Conservation (phyloP, 2,888 invertebrate species). For the Lasiommata megera region DNA sequence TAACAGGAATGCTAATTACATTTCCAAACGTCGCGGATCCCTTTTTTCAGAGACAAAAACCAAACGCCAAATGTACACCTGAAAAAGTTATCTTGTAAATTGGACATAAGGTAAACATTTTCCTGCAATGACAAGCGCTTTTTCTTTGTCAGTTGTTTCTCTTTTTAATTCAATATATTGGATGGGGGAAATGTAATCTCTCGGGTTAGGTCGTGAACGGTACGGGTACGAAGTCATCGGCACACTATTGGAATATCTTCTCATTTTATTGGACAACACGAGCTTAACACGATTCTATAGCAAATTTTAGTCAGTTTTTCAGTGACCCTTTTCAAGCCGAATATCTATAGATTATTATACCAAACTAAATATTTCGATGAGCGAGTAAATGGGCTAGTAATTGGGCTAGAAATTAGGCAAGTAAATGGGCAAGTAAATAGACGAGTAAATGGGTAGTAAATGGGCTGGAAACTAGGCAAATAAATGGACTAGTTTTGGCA, state of each 20-base stretch:
- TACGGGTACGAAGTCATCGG: slow-evolving; percentile 72
- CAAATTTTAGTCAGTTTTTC: too few relatives aligned
- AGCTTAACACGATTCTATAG: too few relatives aligned
- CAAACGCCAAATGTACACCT: slow-evolving; percentile 40
- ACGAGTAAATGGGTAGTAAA: too few relatives aligned
- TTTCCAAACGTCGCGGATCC: neutral
- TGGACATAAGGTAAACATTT: slow-evolving; percentile 37
- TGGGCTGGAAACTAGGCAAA: too few relatives aligned
- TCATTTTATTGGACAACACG: slow-evolving; percentile 44
- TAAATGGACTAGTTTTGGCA: too few relatives aligned
- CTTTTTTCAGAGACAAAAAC: neutral
- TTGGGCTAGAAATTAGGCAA: too few relatives aligned
- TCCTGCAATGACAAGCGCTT: slow-evolving; percentile 48
- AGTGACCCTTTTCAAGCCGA: too few relatives aligned
- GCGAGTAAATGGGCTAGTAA: too few relatives aligned
- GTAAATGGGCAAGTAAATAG: too few relatives aligned
- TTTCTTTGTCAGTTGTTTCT: slow-evolving; percentile 75
- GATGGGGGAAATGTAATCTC: slow-evolving; percentile 78
- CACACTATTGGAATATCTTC: slow-evolving; percentile 78
- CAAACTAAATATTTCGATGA: too few relatives aligned
- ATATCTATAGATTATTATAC: too few relatives aligned
- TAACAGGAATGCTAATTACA: neutral
- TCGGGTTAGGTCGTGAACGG: slow-evolving; percentile 69
- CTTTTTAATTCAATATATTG: slow-evolving; percentile 79
- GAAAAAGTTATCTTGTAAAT: slow-evolving; percentile 53